These are phyloP conservation scores for Orchesella flavescens DNA, from an alignment of 2,888 invertebrate species.

Conservation along the genomic window DNA sequence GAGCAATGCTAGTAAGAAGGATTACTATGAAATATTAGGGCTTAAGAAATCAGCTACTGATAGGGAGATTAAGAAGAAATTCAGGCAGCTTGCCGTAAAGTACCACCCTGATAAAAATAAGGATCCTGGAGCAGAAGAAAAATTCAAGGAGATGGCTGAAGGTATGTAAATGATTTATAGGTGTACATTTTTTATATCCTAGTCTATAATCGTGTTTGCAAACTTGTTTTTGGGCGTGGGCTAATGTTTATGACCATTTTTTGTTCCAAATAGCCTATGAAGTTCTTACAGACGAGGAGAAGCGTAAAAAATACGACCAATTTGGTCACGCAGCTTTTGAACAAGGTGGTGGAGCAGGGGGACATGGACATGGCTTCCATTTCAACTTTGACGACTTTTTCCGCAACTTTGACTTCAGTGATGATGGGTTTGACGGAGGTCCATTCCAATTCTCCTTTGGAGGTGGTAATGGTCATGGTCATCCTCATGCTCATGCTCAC, in stretches of 20 bases:
- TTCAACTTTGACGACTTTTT: conserved; percentile 75
- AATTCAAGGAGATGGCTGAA: conserved; percentile 77
- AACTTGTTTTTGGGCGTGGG: background rate
- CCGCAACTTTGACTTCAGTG: conserved; percentile 73
- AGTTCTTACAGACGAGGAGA: conserved; percentile 75
- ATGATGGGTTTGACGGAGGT: conserved; percentile 65
- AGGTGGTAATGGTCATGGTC: conserved; percentile 43
- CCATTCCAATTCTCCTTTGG: conserved; percentile 70
- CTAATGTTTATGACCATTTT: conserved; percentile 57
- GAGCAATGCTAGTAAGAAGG: conserved; percentile 72
- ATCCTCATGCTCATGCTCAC: conserved; percentile 58
- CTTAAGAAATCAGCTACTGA: conserved; percentile 75
- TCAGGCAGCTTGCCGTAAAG: conserved; percentile 76
- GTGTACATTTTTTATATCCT: background rate
- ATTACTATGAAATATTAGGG: conserved; percentile 76
- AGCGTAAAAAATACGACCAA: conserved; percentile 75
- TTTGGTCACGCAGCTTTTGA: conserved; percentile 74
- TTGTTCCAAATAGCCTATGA: conserved; percentile 75
- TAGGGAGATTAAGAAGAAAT: conserved; percentile 77
- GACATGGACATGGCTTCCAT: conserved; percentile 72
- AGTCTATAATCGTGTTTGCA: background rate
- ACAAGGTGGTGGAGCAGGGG: conserved; percentile 70
- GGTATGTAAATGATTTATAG: conserved; percentile 73
- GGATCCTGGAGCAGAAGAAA: conserved; percentile 75
- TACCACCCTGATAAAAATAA: conserved; percentile 77